Evolutionary conservation across 2,888 invertebrate species (phyloP).

Genomic region (Autographa gamma): DNA sequence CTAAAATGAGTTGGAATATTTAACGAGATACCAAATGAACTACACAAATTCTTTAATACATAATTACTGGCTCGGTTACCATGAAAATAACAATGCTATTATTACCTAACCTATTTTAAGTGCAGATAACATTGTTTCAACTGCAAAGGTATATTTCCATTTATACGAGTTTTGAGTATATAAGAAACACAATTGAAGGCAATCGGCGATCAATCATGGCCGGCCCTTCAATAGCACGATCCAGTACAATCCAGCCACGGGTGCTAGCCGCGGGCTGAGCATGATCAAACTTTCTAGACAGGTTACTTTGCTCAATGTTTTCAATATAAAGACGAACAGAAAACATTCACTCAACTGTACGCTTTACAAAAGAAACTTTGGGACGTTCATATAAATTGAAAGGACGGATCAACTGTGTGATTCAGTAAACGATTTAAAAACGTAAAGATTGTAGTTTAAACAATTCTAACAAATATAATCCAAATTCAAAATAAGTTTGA

Average conservation of each 20-base stretch:
- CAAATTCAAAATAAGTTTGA: too few species aligned
- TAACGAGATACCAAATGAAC: too few species aligned
- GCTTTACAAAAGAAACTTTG: not conserved
- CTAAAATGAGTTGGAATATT: too few species aligned
- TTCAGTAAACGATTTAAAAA: too few species aligned
- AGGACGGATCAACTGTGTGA: too few species aligned
- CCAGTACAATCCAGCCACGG: too few species aligned
- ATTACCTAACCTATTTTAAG: not conserved
- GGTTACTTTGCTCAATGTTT: conserved; percentile 44
- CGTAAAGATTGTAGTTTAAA: too few species aligned
- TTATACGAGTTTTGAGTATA: not conserved
- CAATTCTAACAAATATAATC: too few species aligned
- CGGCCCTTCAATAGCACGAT: conserved; percentile 43
- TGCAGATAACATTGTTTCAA: not conserved
- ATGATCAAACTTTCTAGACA: conserved; percentile 56
- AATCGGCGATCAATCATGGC: conserved; percentile 33
- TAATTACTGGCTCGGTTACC: not conserved
- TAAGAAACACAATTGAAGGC: conserved; percentile 28
- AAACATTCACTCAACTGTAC: not conserved
- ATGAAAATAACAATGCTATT: not conserved
- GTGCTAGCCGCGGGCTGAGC: conserved; percentile 23
- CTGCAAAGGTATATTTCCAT: not conserved
- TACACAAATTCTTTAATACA: too few species aligned
- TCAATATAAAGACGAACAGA: conserved; percentile 26
- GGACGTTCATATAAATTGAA: too few species aligned